Evolutionary conservation across 1,140 invertebrate genomes (phyloP).

Genomic region (Catajapyx aquilonaris): DNA sequence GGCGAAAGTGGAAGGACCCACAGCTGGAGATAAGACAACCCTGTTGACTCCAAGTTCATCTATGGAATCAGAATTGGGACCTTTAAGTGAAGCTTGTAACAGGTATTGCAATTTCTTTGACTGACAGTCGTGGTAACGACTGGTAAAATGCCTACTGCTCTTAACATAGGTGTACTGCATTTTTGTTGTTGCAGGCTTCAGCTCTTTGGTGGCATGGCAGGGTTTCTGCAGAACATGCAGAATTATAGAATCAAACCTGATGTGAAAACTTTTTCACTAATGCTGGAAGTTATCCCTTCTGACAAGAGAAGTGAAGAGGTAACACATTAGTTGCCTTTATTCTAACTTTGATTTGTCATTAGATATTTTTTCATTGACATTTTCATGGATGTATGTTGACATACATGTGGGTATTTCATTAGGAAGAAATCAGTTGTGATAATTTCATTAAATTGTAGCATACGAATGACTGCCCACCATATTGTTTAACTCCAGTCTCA

Average conservation of each 20-base stretch:
- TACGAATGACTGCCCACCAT: no score
- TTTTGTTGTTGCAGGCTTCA: conserved; percentile 37
- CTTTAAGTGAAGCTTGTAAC: no score
- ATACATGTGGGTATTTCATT: no score
- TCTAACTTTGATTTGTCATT: not conserved
- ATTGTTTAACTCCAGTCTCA: no score
- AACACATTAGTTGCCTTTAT: conserved; percentile 6
- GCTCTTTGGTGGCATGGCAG: conserved; percentile 53
- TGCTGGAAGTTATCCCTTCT: conserved; percentile 47
- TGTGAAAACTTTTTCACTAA: conserved; percentile 52
- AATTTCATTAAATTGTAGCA: no score
- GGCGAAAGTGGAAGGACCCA: not conserved
- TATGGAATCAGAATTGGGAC: not conserved
- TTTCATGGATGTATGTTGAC: no score
- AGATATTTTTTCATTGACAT: no score
- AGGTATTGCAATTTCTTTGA: no score
- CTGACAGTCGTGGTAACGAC: no score
- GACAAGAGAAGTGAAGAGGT: conserved; percentile 37
- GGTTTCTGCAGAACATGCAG: conserved; percentile 52
- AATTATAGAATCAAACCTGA: conserved; percentile 39
- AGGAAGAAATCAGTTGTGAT: no score
- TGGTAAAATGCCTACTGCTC: no score
- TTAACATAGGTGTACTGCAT: no score
- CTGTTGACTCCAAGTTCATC: not conserved
- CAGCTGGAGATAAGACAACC: not conserved